Base-by-base conservation (phyloP, 2,888 invertebrate species). In the Gastracanthus pulcherrimus region DNA sequence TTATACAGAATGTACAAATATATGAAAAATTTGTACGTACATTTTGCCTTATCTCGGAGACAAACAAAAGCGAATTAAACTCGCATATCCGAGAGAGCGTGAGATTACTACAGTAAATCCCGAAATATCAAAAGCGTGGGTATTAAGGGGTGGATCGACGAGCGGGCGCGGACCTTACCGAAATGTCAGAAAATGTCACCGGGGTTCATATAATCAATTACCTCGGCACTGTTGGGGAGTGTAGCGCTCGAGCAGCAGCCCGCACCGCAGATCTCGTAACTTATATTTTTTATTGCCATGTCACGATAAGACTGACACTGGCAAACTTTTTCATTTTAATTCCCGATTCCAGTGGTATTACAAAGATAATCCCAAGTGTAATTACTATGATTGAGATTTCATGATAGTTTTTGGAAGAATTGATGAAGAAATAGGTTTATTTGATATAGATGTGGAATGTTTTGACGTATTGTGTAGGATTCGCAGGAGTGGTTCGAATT, bases 161-260 rank as follows among this genome's bases (percentile, higher is more conserved):
- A n/a, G n/a, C n/a, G n/a, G n/a, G n/a, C n/a, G 87, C 86, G 88
- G 90, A 88, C 89, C 90, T 90, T 90, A 90, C 89, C 86, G 87
- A 91, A 91, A 91, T 90, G 90, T 91, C 91, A 90, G 87, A 88
- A 88, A 90, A 90, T 90, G 91, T 91, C 91, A 84, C 45, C 66
- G 66, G 51, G 66, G 58, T 71, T 79, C 67, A 66, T 66, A 72
- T 51, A 72, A 66, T 79, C 79, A 72, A 79, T 79, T 79, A 72
- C 66, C 38, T 45, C 19, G 11, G 23, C 3, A 41, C 19, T 36
- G 74, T 26, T 23, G 48, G 4, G n/a, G 34, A n/a, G n/a, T n/a
- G n/a, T n/a, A n/a, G n/a, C n/a, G n/a, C n/a, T n/a, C n/a, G n/a
- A n/a, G 26, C 23, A 23, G 55, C 48, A 7, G 45, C 4, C 58